phyloP scores from a whole-genome alignment of 2,888 invertebrate genomes.

The Lasioglossum zephyrum region DNA sequence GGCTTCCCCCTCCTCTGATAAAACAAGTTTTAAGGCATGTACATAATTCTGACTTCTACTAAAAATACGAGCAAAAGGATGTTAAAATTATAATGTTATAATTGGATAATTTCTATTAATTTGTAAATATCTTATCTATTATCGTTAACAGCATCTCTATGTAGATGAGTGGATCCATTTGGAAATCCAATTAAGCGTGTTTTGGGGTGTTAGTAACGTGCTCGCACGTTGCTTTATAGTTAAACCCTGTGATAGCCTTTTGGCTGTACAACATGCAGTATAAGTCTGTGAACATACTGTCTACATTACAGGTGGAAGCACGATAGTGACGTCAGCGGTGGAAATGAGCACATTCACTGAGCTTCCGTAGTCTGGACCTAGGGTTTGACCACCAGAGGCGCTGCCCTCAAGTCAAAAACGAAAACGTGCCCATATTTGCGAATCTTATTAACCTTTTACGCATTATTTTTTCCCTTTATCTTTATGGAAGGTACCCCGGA shows the following conservation, averaged over 20 bases:
- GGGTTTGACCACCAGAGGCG: not conserved
- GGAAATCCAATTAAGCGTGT: constrained; percentile 2
- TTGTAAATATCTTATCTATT: not conserved
- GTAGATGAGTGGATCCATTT: not conserved
- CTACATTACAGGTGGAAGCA: constrained; percentile 9
- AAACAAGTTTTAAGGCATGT: too few relatives aligned
- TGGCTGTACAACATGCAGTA: constrained; percentile 4
- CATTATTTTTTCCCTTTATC: not conserved
- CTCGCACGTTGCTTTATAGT: constrained; percentile 9
- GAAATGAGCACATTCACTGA: not conserved
- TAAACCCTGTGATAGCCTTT: constrained; percentile 14
- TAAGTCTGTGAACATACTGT: constrained; percentile 5
- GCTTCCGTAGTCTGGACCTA: constrained; percentile 1
- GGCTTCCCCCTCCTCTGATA: too few relatives aligned
- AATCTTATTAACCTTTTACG: not conserved
- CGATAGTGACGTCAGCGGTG: constrained; percentile 2
- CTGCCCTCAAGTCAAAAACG: not conserved
- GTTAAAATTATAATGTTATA: not conserved
- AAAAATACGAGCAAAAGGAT: not conserved
- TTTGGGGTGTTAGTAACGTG: not conserved
- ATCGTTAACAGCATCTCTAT: not conserved
- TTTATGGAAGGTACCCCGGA: not conserved
- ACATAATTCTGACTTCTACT: too few relatives aligned
- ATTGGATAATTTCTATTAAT: not conserved
- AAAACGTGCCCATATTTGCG: not conserved